Evolutionary conservation across 2,113 vertebrate species (phyloP).

Genomic region (Haemorhous mexicanus): DNA sequence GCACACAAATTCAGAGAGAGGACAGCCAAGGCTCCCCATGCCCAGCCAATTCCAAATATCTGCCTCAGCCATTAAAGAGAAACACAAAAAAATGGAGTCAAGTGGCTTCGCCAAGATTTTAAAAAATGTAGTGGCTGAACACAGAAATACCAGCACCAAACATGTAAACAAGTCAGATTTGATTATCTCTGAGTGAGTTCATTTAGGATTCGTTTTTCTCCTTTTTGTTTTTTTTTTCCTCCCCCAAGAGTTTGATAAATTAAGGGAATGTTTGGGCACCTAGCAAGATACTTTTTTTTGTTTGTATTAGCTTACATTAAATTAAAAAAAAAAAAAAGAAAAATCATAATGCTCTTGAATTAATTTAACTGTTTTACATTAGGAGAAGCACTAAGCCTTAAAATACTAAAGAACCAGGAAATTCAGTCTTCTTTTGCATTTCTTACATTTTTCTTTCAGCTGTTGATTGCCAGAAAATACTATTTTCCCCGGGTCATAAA

Average conservation of each 20-base stretch:
- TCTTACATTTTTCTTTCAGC: neutral
- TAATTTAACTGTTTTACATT: neutral
- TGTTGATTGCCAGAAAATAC: neutral
- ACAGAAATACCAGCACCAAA: conserved; percentile 61
- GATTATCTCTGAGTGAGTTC: conserved; percentile 62
- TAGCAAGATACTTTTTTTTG: neutral
- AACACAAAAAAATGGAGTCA: conserved; percentile 45
- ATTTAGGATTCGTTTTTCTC: conserved; percentile 39
- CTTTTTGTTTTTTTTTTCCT: neutral
- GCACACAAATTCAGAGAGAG: conserved; percentile 19
- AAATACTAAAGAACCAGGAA: neutral
- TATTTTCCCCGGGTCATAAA: neutral
- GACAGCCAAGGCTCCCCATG: conserved; percentile 49
- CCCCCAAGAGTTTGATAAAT: neutral
- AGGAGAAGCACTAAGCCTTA: neutral
- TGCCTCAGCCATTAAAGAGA: conserved; percentile 54
- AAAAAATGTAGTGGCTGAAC: conserved; percentile 55
- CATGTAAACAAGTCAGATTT: conserved; percentile 70
- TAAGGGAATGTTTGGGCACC: neutral
- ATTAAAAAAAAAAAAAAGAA: neutral
- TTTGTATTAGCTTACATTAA: neutral
- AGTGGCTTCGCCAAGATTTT: conserved; percentile 44
- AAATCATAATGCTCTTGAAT: neutral
- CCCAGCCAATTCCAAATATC: conserved; percentile 53
- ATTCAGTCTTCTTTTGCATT: neutral